Conservation (phyloP, 2,113 vertebrate species). For the Cephalophus harveyi region DNA sequence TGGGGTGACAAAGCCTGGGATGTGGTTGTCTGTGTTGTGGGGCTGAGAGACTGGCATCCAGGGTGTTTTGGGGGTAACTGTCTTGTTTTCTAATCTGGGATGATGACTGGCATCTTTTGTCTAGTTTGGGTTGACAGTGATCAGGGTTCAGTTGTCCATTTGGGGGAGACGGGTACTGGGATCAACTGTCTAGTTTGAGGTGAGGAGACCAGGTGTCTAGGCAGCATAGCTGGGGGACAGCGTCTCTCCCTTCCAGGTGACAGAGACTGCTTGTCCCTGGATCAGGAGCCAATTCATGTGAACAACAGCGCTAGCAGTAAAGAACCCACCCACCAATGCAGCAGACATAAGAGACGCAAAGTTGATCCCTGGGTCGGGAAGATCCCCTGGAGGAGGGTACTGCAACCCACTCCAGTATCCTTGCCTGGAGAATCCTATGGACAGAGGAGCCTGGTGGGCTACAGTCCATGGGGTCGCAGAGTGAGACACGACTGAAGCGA, state of each 20-base stretch:
- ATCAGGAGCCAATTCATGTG: neutral
- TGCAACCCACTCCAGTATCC: neutral
- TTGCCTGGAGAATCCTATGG: neutral
- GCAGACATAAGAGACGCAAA: neutral
- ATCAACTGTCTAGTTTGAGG: neutral
- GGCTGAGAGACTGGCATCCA: neutral
- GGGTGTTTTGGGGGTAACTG: neutral
- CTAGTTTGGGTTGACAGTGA: neutral
- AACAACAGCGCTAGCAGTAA: neutral
- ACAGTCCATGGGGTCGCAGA: neutral
- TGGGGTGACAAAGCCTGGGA: neutral
- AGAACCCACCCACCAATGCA: neutral
- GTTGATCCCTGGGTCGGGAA: neutral
- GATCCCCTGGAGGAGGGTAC: neutral
- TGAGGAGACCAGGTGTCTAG: neutral
- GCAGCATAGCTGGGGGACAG: neutral
- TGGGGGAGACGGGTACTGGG: neutral
- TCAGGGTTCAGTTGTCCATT: neutral
- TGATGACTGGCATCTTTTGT: neutral
- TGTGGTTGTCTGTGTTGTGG: neutral
- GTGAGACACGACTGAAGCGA: neutral
- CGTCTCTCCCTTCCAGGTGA: neutral
- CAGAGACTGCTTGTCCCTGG: neutral
- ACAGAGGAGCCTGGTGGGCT: neutral
- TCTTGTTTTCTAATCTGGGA: neutral